A percentile compares a stretch with the other conserved stretches of the same genome.
phyloP scores from a whole-genome alignment of 2,888 invertebrate genomes.

The Cryptocheilus praepositus region DNA sequence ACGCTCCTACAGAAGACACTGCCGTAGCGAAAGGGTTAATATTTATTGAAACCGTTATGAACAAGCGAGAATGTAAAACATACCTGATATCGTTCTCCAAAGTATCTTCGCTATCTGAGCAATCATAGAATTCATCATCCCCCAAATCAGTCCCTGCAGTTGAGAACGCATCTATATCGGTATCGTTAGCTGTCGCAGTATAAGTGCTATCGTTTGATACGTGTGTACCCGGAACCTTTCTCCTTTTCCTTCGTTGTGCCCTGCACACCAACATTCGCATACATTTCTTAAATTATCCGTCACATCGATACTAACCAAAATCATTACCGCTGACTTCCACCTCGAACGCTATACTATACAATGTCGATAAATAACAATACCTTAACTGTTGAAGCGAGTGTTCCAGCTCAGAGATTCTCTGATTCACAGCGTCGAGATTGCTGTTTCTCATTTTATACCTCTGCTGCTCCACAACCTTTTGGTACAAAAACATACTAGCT shows the following conservation, averaged over 20 bases:
- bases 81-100: constrained; percentile 58
- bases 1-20: too few species aligned
- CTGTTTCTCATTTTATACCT: constrained; percentile 53
- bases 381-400: constrained; percentile 63
- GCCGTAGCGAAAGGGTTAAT: too few species aligned
- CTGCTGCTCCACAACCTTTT: constrained; percentile 60
- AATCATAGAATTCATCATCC: constrained; percentile 72
- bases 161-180: constrained; percentile 67
- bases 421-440: constrained; percentile 62
- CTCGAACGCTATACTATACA: background rate
- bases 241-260: constrained; percentile 55
- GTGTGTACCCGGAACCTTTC: constrained; percentile 50
- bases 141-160: constrained; percentile 67
- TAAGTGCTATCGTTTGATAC: constrained; percentile 58
- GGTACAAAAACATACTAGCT: constrained; percentile 66
- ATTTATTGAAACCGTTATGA: background rate
- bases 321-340: background rate
- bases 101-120: constrained; percentile 66
- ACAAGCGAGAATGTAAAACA: constrained; percentile 15
- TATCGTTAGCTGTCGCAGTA: constrained; percentile 62
- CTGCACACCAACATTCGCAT: constrained; percentile 39
- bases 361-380: constrained; percentile 39
- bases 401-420: constrained; percentile 62
- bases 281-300: background rate
- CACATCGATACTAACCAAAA: background rate